phyloP scores from a whole-genome alignment of 2,888 invertebrate species.

The Cremastinae sp. region DNA sequence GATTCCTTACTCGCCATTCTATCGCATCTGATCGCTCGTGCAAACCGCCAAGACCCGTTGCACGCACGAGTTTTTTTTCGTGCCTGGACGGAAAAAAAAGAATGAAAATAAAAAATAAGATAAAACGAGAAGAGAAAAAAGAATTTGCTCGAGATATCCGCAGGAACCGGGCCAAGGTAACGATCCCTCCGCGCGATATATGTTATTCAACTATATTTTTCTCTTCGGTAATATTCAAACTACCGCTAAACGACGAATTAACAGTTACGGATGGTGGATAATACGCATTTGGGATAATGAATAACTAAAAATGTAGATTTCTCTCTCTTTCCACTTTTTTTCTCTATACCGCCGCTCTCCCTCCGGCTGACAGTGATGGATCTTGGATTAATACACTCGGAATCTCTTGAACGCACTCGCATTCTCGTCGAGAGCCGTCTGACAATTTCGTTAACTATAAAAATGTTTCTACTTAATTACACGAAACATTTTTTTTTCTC shows the following conservation, averaged over 20 bases:
- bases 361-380: too few species aligned
- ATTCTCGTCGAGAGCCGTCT: too few species aligned
- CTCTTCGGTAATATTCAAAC: constrained; percentile 9
- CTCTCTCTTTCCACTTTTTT: constrained; percentile 14
- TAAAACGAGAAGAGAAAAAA: too few species aligned
- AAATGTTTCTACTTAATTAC: too few species aligned
- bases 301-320: constrained; percentile 1
- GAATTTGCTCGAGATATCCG: constrained; percentile 28
- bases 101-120: constrained; percentile 10
- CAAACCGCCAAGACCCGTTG: constrained; percentile 57
- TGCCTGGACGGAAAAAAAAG: constrained; percentile 7
- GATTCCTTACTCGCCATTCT: constrained; percentile 28
- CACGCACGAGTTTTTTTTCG: constrained; percentile 9
- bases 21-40: constrained; percentile 8
- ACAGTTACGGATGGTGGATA: constrained; percentile 13
- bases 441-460: too few species aligned
- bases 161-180: constrained; percentile 59
- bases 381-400: too few species aligned
- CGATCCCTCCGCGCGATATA: constrained; percentile 26
- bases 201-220: constrained; percentile 34
- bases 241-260: constrained; percentile 22
- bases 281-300: neutral
- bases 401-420: too few species aligned
- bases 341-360: neutral
- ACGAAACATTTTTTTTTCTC: too few species aligned